Conservation (phyloP, 2,113 vertebrate species). For the Lanius collurio region DNA sequence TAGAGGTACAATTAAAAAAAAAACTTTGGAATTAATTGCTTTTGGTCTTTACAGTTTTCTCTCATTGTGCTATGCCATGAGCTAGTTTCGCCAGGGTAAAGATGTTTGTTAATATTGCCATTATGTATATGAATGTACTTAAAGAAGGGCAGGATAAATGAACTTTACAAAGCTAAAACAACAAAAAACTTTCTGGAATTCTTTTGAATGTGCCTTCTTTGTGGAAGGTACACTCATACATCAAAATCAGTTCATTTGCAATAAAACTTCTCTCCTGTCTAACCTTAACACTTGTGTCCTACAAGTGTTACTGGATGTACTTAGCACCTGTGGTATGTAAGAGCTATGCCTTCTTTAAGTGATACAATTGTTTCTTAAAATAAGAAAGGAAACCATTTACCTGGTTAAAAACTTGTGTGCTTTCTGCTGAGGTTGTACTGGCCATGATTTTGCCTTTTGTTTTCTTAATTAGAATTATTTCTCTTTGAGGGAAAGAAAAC, state of each 20-base stretch:
- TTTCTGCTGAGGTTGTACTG: neutral
- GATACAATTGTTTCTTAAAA: neutral
- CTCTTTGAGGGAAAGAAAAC: neutral
- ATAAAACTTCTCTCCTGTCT: neutral
- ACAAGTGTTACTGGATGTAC: neutral
- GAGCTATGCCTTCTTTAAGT: neutral
- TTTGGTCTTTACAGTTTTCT: neutral
- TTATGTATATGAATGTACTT: neutral
- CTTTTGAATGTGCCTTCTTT: neutral
- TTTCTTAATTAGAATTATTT: neutral
- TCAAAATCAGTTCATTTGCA: neutral
- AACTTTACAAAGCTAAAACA: neutral
- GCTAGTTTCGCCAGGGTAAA: neutral
- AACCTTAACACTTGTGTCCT: neutral
- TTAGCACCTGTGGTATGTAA: neutral
- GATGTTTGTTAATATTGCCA: neutral
- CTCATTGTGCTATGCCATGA: neutral
- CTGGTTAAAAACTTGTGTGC: neutral
- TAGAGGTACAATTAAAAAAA: neutral
- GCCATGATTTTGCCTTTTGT: neutral
- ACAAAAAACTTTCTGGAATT: neutral
- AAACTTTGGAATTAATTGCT: neutral
- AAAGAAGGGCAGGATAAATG: neutral
- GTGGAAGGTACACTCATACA: neutral
- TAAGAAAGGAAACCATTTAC: neutral